These are phyloP conservation scores for Synchiropus splendidus DNA, from an alignment of 2,113 vertebrate genomes.

Conservation along the genomic window DNA sequence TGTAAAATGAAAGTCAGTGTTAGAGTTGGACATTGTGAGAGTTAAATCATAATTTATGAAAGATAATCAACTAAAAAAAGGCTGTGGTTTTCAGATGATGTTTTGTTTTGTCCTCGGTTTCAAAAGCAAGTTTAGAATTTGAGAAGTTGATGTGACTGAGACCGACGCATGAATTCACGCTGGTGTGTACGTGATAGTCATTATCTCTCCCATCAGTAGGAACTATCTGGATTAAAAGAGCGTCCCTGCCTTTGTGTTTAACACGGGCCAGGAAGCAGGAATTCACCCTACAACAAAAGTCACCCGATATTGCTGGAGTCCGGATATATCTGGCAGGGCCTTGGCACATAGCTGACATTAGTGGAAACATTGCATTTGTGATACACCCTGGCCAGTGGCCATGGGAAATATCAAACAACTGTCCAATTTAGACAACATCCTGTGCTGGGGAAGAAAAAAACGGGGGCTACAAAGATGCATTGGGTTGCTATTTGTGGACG, in stretches of 20 bases:
- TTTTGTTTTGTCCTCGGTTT: too few relatives aligned
- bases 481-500: conserved; percentile 63
- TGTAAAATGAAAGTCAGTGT: too few relatives aligned
- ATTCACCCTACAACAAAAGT: conserved; percentile 45
- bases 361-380: conserved; percentile 65
- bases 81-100: too few relatives aligned
- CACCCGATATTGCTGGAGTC: conserved; percentile 29
- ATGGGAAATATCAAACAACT: conserved; percentile 64
- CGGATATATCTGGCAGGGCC: conserved; percentile 41
- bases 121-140: too few relatives aligned
- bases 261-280: conserved; percentile 23
- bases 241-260: conserved; percentile 43
- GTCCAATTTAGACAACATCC: conserved; percentile 57
- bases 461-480: conserved; percentile 46
- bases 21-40: too few relatives aligned
- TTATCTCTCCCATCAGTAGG: conserved; percentile 42
- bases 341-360: conserved; percentile 41
- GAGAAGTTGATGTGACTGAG: neutral
- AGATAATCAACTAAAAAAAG: too few relatives aligned
- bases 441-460: conserved; percentile 33
- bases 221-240: conserved; percentile 40
- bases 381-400: conserved; percentile 40
- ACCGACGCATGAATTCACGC: neutral
- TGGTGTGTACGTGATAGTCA: conserved; percentile 15
- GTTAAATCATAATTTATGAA: too few relatives aligned